Percentiles rank a stretch among this genome's conserved stretches.
These are phyloP conservation scores for Adineta ricciae DNA, from an alignment of 2,888 invertebrate species.

Conservation along the genomic window DNA sequence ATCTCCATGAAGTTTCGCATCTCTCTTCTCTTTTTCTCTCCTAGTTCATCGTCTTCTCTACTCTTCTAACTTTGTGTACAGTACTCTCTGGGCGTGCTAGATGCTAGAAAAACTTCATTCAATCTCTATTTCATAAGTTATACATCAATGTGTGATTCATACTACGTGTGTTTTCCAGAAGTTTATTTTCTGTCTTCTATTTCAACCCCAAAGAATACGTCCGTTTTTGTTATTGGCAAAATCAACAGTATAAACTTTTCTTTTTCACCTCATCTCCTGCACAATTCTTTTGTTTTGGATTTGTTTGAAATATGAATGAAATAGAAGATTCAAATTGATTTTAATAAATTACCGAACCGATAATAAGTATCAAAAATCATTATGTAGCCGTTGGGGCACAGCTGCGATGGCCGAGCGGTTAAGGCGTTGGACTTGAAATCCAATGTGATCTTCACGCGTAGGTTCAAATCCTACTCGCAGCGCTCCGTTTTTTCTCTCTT, in stretches of 20 bases:
- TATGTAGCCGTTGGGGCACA: not conserved
- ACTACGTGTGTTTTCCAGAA: not conserved
- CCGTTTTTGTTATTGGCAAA: not conserved
- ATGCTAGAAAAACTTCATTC: not conserved
- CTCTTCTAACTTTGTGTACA: not conserved
- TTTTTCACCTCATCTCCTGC: not conserved
- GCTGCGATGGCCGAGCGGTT: slow-evolving; percentile 23
- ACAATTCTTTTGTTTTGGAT: not conserved
- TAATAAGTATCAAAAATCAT: not conserved
- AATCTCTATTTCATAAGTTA: not conserved
- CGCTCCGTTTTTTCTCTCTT: not conserved
- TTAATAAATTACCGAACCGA: not conserved
- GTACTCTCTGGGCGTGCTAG: not conserved
- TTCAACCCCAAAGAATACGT: not conserved
- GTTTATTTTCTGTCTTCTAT: not conserved
- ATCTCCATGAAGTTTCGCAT: not conserved
- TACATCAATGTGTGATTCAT: not conserved
- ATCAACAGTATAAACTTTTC: not conserved
- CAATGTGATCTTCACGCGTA: slow-evolving; percentile 22
- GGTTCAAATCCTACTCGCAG: slow-evolving; percentile 23
- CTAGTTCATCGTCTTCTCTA: not conserved
- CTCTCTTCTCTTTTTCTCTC: not conserved
- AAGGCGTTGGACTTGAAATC: slow-evolving; percentile 23
- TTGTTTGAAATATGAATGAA: not conserved
- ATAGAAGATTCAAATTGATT: too few species aligned